Evolutionary conservation across 1,140 invertebrate species (phyloP).

Genomic region (Sminthurinus signatus): DNA sequence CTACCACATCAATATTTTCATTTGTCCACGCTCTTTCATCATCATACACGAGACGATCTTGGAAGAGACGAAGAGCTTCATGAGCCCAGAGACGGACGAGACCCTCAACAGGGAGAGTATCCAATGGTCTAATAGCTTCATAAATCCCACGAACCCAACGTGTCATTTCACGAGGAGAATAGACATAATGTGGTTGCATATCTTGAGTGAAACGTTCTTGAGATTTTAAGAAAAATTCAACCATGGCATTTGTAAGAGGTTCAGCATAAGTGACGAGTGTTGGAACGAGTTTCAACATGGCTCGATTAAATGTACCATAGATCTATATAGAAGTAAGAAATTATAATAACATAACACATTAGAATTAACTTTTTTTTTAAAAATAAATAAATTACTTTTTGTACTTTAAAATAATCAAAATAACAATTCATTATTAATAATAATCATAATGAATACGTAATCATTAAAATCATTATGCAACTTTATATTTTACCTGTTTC

Average conservation of each 20-base stretch:
- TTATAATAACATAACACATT: conserved; percentile 36
- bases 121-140: conserved; percentile 92
- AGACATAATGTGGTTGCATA: conserved; percentile 99
- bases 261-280: conserved; percentile 86
- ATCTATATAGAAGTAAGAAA: conserved; percentile 54
- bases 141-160: conserved; percentile 98
- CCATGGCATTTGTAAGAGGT: conserved; percentile 97
- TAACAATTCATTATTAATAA: too few species aligned
- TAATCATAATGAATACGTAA: too few species aligned
- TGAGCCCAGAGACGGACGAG: conserved; percentile 97
- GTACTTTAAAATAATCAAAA: too few species aligned
- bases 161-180: conserved; percentile 99
- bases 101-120: conserved; percentile 84
- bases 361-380: neutral
- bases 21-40: conserved; percentile 95
- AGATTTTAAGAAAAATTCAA: conserved; percentile 93
- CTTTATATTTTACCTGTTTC: conserved; percentile 52
- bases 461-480: conserved; percentile 14
- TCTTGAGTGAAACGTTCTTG: conserved; percentile 99
- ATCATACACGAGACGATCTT: conserved; percentile 91
- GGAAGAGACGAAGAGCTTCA: conserved; percentile 95
- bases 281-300: conserved; percentile 90
- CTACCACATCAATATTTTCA: conserved; percentile 92
- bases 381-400: too few species aligned
- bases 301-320: conserved; percentile 95